Base-by-base conservation (phyloP, 2,888 invertebrate species). In the Aporophyla nigra region DNA sequence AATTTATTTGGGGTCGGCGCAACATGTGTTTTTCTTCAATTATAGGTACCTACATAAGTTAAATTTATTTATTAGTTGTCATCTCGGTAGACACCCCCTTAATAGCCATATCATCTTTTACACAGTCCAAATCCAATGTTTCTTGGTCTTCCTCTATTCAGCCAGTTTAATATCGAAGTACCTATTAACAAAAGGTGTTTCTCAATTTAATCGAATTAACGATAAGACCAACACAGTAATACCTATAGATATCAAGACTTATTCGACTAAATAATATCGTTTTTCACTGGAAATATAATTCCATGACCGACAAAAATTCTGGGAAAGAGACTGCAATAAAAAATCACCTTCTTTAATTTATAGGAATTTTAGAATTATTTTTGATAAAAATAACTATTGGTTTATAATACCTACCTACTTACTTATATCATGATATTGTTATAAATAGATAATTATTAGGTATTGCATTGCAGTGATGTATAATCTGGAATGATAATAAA, bases 251-350 rank as follows among this genome's bases (percentile, higher is more conserved):
- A 72, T 78, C 82, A 76, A 66, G 27, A 63, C 46, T 59, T 76
- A 71, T 71, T 76, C 40, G 56, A 69, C 62, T 51, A 65, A 73
- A 69, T 54, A 65, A 58, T 74, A 85, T 79, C 66, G 40, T 78
- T 86, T 83, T 86, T 84, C 71, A 79, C 59, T 78, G 59, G 88
- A 86, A 87, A 54, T 19, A 21, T 51, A 74, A 71, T 53, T 53
- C 87, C 88, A 86, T 87, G 87, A 87, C 85, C 80, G 14, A 85
- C 65, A 73, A 69, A 66, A 79, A 78, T 87, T 88, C 87, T 80
- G 58, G 76, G 87, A 88, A 87, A 81, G 70, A 73, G 76, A 66
- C 58, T 75, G 70, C 27, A 56, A 80, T 78, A 76, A 76, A 88
- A 67, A 78, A 61, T 65, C 53, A 78, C 78, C 77, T 76, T 74